A percentile compares a stretch with the other conserved stretches of the same genome.
Conservation (phyloP, 1,140 invertebrate species). For the Conopomorpha cramerella region DNA sequence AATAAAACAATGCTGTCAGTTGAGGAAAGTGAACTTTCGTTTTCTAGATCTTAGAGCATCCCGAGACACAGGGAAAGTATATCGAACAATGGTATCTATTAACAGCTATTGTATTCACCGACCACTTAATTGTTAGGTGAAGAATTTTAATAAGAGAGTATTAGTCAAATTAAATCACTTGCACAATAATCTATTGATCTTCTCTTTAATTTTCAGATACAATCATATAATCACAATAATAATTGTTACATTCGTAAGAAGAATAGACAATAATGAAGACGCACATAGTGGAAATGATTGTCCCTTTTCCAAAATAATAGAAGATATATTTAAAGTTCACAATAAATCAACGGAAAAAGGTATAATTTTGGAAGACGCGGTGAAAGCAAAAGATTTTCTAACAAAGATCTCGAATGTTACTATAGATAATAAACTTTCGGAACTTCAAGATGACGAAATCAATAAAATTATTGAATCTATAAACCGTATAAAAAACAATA, state of each 20-base stretch:
- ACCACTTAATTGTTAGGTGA: too few species aligned
- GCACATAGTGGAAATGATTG: conserved; percentile 18
- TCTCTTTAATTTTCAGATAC: conserved; percentile 15
- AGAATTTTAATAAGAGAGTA: too few species aligned
- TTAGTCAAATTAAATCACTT: too few species aligned
- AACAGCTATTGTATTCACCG: too few species aligned
- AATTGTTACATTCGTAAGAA: conserved; percentile 6
- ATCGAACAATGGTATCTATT: too few species aligned
- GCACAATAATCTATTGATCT: too few species aligned
- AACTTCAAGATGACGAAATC: conserved; percentile 36
- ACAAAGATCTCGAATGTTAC: conserved; percentile 24
- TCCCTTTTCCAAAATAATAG: conserved; percentile 41
- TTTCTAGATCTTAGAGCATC: too few species aligned
- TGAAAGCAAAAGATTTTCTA: conserved; percentile 25
- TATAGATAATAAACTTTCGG: conserved; percentile 15
- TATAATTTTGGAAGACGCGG: conserved; percentile 15
- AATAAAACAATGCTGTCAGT: too few species aligned
- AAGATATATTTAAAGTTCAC: conserved; percentile 44
- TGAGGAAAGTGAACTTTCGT: too few species aligned
- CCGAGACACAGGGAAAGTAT: too few species aligned
- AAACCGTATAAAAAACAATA: conserved; percentile 43
- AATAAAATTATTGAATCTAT: conserved; percentile 47
- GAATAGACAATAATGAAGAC: conserved; percentile 12
- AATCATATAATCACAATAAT: conserved; percentile 15
- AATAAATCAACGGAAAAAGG: conserved; percentile 20